Conservation (phyloP, 2,113 vertebrate genomes). For the Leptosomus discolor region DNA sequence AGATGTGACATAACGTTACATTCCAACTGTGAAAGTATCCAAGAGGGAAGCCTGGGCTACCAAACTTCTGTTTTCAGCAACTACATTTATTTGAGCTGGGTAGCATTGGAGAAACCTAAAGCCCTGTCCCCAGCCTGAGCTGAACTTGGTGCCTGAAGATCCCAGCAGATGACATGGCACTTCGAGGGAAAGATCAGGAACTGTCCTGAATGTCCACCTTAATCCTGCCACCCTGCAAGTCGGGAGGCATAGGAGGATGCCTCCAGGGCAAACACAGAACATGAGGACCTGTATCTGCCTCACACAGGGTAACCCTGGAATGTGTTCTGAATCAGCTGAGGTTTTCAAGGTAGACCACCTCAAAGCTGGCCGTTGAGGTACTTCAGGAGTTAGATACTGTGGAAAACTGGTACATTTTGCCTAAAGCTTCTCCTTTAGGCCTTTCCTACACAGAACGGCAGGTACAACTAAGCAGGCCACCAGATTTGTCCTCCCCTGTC, state of each 20-base stretch:
- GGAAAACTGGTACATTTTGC: not conserved
- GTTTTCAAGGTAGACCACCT: not conserved
- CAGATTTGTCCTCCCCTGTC: not conserved
- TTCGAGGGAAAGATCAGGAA: not conserved
- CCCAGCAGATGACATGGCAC: not conserved
- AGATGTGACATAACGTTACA: not conserved
- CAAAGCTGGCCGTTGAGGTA: not conserved
- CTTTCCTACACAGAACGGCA: not conserved
- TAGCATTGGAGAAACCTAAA: not conserved
- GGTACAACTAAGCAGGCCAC: not conserved
- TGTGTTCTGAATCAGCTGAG: not conserved
- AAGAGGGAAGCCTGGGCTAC: not conserved
- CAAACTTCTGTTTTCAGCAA: not conserved
- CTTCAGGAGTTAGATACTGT: not conserved
- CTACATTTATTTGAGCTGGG: not conserved
- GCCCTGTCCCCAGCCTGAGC: not conserved
- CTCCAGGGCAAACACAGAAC: not conserved
- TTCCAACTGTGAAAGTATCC: not conserved
- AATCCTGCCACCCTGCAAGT: not conserved
- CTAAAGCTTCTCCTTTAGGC: not conserved
- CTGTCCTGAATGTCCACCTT: not conserved
- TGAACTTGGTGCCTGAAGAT: not conserved
- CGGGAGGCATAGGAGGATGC: not conserved
- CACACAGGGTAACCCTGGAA: not conserved
- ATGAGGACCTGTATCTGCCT: not conserved